Conservation (phyloP, 92 coral and sea anemone species). For the Porites rus region DNA sequence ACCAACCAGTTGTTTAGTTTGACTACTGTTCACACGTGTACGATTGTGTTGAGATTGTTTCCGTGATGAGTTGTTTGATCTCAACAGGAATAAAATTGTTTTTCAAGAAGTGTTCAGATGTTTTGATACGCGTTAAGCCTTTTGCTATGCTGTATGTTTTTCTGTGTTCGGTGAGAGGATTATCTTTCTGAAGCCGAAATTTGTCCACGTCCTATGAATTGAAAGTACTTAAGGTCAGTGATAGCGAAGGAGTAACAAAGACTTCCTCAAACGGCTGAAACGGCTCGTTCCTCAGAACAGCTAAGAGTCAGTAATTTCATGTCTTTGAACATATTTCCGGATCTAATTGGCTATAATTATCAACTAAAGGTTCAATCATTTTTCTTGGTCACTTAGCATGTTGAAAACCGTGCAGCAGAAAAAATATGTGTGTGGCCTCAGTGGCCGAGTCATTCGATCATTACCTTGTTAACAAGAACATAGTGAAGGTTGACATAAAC, state of each 20-base stretch:
- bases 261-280: too few species aligned
- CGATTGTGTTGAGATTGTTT: not conserved
- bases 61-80: conserved; percentile 10
- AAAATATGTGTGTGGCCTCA: conserved; percentile 4
- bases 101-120: not conserved
- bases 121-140: not conserved
- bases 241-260: too few species aligned
- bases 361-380: too few species aligned
- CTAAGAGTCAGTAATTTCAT: too few species aligned
- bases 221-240: too few species aligned
- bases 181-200: too few species aligned
- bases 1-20: too few species aligned
- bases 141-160: not conserved
- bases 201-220: too few species aligned
- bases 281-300: too few species aligned
- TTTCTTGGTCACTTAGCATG: too few species aligned
- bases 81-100: not conserved
- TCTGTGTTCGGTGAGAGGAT: not conserved
- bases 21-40: not conserved
- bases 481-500: not conserved
- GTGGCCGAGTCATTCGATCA: not conserved
- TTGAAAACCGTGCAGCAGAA: not conserved
- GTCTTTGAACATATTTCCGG: too few species aligned
- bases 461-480: not conserved
- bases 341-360: too few species aligned